phyloP scores from a whole-genome alignment of 2,113 vertebrate species.

The Lipotes vexillifer region DNA sequence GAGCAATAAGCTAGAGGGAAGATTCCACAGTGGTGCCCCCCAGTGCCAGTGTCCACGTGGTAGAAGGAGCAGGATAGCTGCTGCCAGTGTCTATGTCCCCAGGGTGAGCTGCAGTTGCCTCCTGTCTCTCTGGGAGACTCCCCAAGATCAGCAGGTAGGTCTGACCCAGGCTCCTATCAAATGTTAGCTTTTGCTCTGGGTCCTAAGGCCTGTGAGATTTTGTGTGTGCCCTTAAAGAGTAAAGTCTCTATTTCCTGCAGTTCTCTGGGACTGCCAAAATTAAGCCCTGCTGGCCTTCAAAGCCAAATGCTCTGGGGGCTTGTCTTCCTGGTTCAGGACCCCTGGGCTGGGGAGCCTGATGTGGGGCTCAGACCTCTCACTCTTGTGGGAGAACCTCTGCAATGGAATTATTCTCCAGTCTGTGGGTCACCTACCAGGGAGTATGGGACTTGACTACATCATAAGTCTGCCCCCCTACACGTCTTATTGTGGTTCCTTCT shows the following conservation, averaged over 20 bases:
- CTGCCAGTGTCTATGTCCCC: neutral
- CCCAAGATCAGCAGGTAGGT: neutral
- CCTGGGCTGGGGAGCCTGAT: neutral
- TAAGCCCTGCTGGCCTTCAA: neutral
- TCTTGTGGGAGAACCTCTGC: neutral
- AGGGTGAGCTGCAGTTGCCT: neutral
- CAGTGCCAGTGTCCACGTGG: neutral
- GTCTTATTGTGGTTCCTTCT: neutral
- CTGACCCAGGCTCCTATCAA: neutral
- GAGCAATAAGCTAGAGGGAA: neutral
- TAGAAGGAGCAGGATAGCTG: neutral
- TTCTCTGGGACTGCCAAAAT: neutral
- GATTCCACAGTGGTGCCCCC: neutral
- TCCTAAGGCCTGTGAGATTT: neutral
- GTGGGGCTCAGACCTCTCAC: neutral
- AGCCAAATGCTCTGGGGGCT: neutral
- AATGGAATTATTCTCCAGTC: neutral
- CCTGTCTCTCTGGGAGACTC: neutral
- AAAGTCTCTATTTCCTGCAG: neutral
- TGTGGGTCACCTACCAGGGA: neutral
- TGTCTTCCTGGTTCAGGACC: neutral
- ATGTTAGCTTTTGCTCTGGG: neutral
- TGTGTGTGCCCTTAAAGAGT: neutral
- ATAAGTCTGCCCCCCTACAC: neutral
- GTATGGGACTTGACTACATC: neutral